These are phyloP conservation scores for Hydrotaea diabolus DNA, from an alignment of 2,888 invertebrate species.

Conservation along the genomic window DNA sequence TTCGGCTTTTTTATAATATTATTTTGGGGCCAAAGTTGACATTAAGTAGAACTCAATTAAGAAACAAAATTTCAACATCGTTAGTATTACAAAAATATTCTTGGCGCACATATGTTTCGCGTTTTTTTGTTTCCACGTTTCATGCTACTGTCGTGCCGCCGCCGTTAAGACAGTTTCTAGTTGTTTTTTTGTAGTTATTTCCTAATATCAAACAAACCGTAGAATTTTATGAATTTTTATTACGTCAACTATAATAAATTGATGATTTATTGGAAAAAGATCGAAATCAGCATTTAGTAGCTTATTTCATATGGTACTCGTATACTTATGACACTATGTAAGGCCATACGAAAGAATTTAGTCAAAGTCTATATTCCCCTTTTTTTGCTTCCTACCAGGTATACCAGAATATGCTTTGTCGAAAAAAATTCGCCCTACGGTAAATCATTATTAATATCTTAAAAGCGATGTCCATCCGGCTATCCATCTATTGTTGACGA, in stretches of 20 bases:
- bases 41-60: conserved; percentile 46
- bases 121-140: not conserved
- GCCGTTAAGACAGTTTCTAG: no score
- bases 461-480: no score
- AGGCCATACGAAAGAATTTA: no score
- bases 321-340: no score
- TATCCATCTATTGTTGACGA: no score
- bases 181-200: not conserved
- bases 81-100: conserved; percentile 10
- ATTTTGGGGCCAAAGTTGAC: conserved; percentile 55
- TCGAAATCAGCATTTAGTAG: no score
- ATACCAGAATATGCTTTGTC: no score
- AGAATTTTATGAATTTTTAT: conserved; percentile 29
- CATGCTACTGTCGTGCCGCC: not conserved
- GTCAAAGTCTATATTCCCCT: no score
- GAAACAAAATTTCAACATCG: conserved; percentile 14
- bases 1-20: conserved; percentile 26
- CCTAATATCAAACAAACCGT: conserved; percentile 7
- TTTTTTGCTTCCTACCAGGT: no score
- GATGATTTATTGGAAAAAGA: conserved; percentile 23
- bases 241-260: conserved; percentile 29
- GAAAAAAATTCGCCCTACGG: no score
- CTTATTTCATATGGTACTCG: no score
- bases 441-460: no score
- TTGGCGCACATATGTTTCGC: not conserved